Evolutionary conservation across 2,113 vertebrate genomes (phyloP), one percentile per base, ranked within the genome.

Genomic region (Crotalus viridis): DNA sequence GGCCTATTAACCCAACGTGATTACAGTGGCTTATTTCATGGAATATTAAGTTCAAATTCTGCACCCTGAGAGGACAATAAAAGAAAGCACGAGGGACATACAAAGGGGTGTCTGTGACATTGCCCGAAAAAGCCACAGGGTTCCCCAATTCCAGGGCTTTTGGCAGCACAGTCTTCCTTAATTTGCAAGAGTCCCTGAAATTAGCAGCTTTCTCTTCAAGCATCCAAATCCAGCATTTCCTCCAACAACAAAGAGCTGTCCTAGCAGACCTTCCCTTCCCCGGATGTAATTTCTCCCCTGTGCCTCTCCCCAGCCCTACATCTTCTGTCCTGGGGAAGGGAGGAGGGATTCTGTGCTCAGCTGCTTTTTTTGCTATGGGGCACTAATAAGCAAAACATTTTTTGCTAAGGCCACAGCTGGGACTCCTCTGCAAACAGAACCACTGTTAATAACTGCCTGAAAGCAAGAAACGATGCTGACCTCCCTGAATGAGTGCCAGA

Each of bases 21-120:
- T 99, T 99, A 99, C 98, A 99, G 98, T 98, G 98, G 98, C 97
- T 99, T 99, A 99, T 99, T 99, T 99, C 98, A 99, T 99, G 98
- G 98, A 99, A 99, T 99, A 99, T 99, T 98, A 99, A 98, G 98
- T 99, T 99, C 98, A 98, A 98, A 99, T 98, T 98, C 97, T 97
- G 98, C 98, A 99, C 98, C 98, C 97, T 98, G 97, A 97, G 98
- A 98, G 98, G 98, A 98, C 98, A 98, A 98, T 98, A 97, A 98
- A 95, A 94, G 94, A 94, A 88, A 92, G 96, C 94, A n/a, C 0
- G 3, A 19, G 51, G 5, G 96, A 96, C 93, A 95, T 93, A 95
- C 95, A 96, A 39, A 55, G 15, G 94, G 95, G 95, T 93, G 96
- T 96, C 97, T 97, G 97, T 97, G 98, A 97, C 97, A 98, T 97